phyloP scores from a whole-genome alignment of 2,797 vertebrate genomes.

The Sebastiscus tertius region DNA sequence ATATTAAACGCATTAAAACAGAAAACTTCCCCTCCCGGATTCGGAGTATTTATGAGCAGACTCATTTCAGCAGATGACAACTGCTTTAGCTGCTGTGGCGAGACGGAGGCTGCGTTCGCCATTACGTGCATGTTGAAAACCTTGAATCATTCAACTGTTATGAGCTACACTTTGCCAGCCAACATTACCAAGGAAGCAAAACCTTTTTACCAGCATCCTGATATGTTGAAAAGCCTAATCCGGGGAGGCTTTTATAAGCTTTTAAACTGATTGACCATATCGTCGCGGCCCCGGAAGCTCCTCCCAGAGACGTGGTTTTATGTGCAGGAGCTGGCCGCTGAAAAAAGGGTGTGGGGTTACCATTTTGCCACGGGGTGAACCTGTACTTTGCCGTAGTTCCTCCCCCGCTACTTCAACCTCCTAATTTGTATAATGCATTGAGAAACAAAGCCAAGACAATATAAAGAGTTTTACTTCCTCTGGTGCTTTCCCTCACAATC shows the following conservation, averaged over 20 bases:
- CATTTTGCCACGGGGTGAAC: constrained; percentile 43
- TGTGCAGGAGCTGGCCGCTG: constrained; percentile 25
- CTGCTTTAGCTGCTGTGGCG: constrained; percentile 61
- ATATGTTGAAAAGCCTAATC: constrained; percentile 58
- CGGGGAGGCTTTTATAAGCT: constrained; percentile 57
- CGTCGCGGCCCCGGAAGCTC: constrained; percentile 31
- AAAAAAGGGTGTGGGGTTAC: constrained; percentile 50
- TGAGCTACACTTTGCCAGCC: constrained; percentile 42
- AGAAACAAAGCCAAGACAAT: constrained; percentile 57
- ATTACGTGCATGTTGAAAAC: constrained; percentile 48
- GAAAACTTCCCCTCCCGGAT: constrained; percentile 43
- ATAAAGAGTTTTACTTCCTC: constrained; percentile 44
- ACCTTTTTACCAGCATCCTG: constrained; percentile 61
- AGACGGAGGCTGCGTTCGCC: constrained; percentile 44
- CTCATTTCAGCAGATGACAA: constrained; percentile 58
- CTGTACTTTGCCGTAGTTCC: constrained; percentile 15
- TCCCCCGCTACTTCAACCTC: background rate
- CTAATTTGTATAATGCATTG: constrained; percentile 59
- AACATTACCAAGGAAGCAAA: constrained; percentile 50
- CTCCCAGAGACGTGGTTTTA: constrained; percentile 58
- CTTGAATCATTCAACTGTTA: constrained; percentile 52
- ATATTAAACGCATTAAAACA: constrained; percentile 54
- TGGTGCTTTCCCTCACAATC: constrained; percentile 32
- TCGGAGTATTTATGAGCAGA: constrained; percentile 55
- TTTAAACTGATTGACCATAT: constrained; percentile 69